Evolutionary conservation across 2,888 invertebrate species (phyloP), one percentile per base, ranked within the genome.

Genomic region (Argyresthia goedartella): DNA sequence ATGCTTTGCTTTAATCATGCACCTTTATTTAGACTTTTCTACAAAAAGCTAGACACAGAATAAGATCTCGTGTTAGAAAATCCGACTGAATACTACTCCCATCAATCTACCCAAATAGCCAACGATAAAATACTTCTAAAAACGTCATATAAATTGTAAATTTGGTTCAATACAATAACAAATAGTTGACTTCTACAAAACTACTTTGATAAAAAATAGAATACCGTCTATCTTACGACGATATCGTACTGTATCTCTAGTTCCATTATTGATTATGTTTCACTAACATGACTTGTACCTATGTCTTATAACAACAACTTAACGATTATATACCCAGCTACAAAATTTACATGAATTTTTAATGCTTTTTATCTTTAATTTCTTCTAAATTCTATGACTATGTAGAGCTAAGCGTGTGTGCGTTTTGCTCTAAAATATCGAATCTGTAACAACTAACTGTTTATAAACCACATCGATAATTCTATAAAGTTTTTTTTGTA

Each of bases 271-370:
- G 7, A 36, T 36, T 36, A 36, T 53, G 53, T 53, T 55, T 42
- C 51, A 53, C 42, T 39, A 39, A 7, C 61, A 65, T 67, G 67
- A 74, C 75, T 81, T 81, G 79, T 81, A 81, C 81, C 76, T 77
- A 76, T 72, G 69, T 72, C 71, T 72, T 74, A 75, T 14, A 35
- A 53, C 46, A 53, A 50, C 62, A 46, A 56, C 63, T 63, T 58
- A 35, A 49, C 57, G 15, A 36, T 36, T 65, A 69, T 55, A 57
- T 55, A 62, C 64, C 67, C 62, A 65, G n/a, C n/a, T n/a, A n/a
- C n/a, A n/a, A n/a, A n/a, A 65, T 60, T 58, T 62, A 69, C 62
- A 61, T 57, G n/a, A 57, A 61, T 59, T 64, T 7, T 13, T 62
- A 65, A 65, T 65, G 60, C 64, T 65, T n/a, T n/a, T n/a, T n/a